phyloP scores from a whole-genome alignment of 2,113 vertebrate species.

The Talpa occidentalis region DNA sequence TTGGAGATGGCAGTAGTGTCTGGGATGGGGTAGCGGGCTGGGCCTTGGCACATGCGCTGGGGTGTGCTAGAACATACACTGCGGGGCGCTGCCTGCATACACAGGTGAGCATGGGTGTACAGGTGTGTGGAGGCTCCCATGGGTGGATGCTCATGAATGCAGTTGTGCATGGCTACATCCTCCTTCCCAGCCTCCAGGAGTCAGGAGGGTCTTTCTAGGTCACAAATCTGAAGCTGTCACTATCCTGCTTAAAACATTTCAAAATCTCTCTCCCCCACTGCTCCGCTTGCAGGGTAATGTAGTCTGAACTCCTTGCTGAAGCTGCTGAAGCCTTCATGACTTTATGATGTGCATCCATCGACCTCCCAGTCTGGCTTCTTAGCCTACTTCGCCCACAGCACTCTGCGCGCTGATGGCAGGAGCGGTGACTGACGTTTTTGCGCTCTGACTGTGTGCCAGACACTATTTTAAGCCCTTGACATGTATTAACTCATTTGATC shows the following conservation, averaged over 20 bases:
- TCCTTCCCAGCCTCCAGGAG: neutral
- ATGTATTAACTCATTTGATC: neutral
- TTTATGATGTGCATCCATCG: neutral
- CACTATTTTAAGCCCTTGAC: conserved; percentile 27
- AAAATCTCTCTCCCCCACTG: neutral
- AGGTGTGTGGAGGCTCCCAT: neutral
- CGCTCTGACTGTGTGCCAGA: neutral
- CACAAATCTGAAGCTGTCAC: conserved; percentile 7
- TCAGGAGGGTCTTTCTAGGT: neutral
- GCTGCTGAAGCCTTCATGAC: neutral
- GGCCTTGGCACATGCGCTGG: neutral
- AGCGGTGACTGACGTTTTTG: neutral
- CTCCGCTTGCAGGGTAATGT: neutral
- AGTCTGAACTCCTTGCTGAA: neutral
- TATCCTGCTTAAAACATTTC: neutral
- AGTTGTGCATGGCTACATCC: neutral
- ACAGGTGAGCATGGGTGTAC: neutral
- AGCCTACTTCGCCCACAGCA: neutral
- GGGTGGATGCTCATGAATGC: neutral
- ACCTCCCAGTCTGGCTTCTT: neutral
- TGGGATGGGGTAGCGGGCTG: neutral
- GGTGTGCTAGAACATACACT: neutral
- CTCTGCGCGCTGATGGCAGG: neutral
- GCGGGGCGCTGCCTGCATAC: neutral
- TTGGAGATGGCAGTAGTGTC: conserved; percentile 9